phyloP scores from a whole-genome alignment of 2,797 vertebrate species.

The Prionace glauca region DNA sequence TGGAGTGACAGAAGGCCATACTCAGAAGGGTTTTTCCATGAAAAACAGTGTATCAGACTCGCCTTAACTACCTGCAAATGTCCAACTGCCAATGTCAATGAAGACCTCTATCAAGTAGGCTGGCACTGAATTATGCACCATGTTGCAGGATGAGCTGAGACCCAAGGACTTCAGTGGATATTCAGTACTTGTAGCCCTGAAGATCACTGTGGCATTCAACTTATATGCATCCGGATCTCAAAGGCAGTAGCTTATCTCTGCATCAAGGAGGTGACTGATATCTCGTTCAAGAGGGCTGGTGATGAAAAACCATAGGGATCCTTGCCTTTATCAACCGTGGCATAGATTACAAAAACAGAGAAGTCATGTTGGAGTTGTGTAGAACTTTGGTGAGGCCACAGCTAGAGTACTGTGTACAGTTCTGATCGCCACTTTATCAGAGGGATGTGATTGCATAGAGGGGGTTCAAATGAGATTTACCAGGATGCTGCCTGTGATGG shows the following conservation, averaged over 20 bases:
- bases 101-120: background rate
- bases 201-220: background rate
- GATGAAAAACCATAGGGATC: no score
- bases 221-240: background rate
- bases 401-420: no score
- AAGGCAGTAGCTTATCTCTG: background rate
- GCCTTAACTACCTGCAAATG: background rate
- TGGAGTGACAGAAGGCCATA: no score
- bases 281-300: background rate
- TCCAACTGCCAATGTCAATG: background rate
- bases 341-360: no score
- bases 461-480: no score
- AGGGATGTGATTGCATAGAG: no score
- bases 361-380: no score
- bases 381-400: no score
- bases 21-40: background rate
- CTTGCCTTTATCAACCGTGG: no score
- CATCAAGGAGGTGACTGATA: background rate
- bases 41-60: background rate
- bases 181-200: background rate
- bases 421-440: no score
- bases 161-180: background rate
- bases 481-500: no score
- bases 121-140: background rate
- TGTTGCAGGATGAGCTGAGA: background rate